Conservation (phyloP, 2,113 vertebrate species). For the Varanus komodoensis region DNA sequence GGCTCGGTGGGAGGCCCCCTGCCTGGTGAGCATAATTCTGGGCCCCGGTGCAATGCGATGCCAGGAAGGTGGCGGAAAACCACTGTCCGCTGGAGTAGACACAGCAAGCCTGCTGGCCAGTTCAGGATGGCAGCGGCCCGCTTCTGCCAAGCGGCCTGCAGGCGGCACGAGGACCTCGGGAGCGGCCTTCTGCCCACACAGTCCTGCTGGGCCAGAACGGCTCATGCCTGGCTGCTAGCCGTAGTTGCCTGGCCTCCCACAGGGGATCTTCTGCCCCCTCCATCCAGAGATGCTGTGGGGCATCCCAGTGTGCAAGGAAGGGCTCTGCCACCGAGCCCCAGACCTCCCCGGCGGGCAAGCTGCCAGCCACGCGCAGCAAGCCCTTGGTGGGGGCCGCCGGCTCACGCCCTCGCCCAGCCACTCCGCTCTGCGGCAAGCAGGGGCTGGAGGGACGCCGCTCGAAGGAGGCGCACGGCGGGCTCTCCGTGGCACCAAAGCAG, state of each 20-base stretch:
- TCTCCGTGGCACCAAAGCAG: neutral
- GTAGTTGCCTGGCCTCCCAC: too few species aligned
- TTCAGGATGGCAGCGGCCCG: too few species aligned
- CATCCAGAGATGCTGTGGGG: too few species aligned
- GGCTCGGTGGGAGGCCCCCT: neutral
- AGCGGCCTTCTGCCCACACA: too few species aligned
- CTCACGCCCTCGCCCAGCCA: neutral
- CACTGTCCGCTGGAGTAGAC: neutral
- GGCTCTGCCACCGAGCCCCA: neutral
- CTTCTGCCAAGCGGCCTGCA: neutral
- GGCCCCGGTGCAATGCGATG: neutral
- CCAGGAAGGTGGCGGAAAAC: too few species aligned
- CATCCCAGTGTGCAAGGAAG: neutral
- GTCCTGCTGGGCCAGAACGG: too few species aligned
- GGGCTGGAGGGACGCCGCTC: neutral
- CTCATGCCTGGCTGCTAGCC: too few species aligned
- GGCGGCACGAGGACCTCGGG: neutral
- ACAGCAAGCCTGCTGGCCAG: too few species aligned
- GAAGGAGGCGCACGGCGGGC: too few species aligned
- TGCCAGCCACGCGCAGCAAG: neutral
- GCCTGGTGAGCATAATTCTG: neutral
- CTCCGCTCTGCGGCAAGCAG: neutral
- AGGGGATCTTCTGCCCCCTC: too few species aligned
- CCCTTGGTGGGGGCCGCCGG: neutral
- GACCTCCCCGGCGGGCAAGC: neutral